These are phyloP conservation scores for Amiota minor DNA, from an alignment of 2,888 invertebrate genomes.

Conservation along the genomic window DNA sequence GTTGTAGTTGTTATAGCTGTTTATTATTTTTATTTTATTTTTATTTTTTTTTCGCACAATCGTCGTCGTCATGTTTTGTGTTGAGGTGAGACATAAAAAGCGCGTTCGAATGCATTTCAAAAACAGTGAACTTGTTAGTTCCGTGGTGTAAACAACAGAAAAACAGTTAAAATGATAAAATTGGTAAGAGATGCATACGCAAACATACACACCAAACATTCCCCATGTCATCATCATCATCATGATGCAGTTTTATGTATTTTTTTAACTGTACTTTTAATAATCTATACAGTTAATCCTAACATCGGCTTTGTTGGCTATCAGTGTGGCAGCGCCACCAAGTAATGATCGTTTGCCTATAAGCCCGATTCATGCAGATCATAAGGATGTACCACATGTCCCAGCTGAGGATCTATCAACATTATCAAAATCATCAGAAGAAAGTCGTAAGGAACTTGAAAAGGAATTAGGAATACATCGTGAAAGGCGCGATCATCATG, in stretches of 20 bases:
- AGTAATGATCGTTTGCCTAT: slow-evolving; percentile 44
- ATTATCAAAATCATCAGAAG: too few relatives aligned
- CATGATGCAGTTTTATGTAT: slow-evolving; percentile 2
- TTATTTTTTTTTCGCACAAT: slow-evolving; percentile 27
- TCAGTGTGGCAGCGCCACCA: slow-evolving; percentile 58
- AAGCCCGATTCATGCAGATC: slow-evolving; percentile 65
- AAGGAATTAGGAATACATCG: not conserved
- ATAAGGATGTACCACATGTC: too few relatives aligned
- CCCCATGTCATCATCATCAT: slow-evolving; percentile 7
- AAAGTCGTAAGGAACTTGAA: too few relatives aligned
- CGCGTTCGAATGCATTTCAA: slow-evolving; percentile 14
- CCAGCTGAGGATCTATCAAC: too few relatives aligned
- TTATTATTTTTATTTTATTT: slow-evolving; percentile 23
- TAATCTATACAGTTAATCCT: slow-evolving; percentile 55
- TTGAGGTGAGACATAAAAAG: slow-evolving; percentile 46
- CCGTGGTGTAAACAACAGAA: slow-evolving; percentile 4
- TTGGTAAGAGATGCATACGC: slow-evolving; percentile 29
- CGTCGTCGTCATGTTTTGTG: not conserved
- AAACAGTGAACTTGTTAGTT: slow-evolving; percentile 26
- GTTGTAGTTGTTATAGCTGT: not conserved
- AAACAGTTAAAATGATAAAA: slow-evolving; percentile 28
- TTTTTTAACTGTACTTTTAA: not conserved
- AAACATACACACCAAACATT: slow-evolving; percentile 28
- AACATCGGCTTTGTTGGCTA: slow-evolving; percentile 51
- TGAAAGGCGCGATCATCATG: slow-evolving; percentile 44